Base-by-base conservation (phyloP, 2,888 invertebrate species). In the Camponotus fellah region DNA sequence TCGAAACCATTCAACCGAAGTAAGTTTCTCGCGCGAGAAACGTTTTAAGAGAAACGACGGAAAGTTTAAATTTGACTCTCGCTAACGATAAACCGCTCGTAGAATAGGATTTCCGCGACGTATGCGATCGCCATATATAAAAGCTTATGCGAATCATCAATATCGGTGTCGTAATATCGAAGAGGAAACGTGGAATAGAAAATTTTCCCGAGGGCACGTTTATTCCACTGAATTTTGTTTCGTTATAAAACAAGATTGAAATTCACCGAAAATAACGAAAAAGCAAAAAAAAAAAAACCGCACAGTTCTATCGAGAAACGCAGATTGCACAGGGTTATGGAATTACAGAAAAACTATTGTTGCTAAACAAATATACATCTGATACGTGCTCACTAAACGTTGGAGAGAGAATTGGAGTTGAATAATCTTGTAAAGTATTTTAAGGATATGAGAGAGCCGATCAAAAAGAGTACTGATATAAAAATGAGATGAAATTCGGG, bases 1-100 rank as follows among this genome's bases (percentile, higher is more conserved):
- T 34, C 72, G 60, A 34, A 60, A 46, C 46, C 43, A 46, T 46
- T 56, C 77, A 56, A 69, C 40, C 40, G 66, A 37, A 62, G 72
- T 21, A 58, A 77, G 58, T 79, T 53, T 71, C 72, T 46, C 60
- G 60, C 26, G 8, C 21, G 46, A 71, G 58, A 60, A 60, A 34
- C 14, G 56, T 71, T 72, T 34, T 21, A 1, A 46, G 79, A 71
- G 79, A 71, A 66, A 71, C 60, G 79, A 37, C 72, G 37, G 56
- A 37, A 72, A 80, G 60, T 80, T 72, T 62, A 72, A 72, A 72
- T 80, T 80, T 62, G 60, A 62, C 46, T 60, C 60, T 60, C 60
- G 46, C 53, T 53, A 37, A 37, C 72, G 37, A 79, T 69, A 40
- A 69, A 69, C 71, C 60, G 34, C 34, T 77, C 46, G 14, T n/a